A percentile compares a stretch with the other conserved stretches of the same genome.
Conservation (phyloP, 2,888 invertebrate species). For the Tinea semifulvella region DNA sequence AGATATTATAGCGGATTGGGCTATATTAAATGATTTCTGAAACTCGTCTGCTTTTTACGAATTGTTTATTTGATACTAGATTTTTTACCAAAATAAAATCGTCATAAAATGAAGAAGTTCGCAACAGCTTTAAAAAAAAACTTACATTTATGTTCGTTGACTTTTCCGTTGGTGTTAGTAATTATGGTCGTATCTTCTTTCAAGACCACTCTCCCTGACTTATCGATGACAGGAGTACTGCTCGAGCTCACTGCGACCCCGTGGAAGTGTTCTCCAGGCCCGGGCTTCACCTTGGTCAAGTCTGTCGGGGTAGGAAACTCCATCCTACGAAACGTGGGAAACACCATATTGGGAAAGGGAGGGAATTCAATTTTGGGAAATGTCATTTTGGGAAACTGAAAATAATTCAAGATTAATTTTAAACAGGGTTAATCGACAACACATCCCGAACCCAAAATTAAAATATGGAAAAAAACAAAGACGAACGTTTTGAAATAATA, state of each 20-base stretch:
- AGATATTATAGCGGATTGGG: no score
- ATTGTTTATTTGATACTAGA: no score
- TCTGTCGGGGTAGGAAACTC: conserved; percentile 23
- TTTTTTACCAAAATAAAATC: no score
- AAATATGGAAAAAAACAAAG: not conserved
- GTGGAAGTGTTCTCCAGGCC: conserved; percentile 25
- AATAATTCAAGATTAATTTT: conserved; percentile 15
- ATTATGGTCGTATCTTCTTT: conserved; percentile 26
- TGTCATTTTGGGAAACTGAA: conserved; percentile 19
- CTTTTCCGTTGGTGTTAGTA: conserved; percentile 27
- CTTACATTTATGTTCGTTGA: conserved; percentile 14
- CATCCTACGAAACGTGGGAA: not conserved
- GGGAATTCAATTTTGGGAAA: conserved; percentile 21
- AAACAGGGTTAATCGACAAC: not conserved
- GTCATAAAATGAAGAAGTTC: not conserved
- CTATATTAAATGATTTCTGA: no score
- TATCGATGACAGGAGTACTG: conserved; percentile 17
- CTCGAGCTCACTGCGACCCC: conserved; percentile 25
- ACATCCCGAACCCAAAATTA: not conserved
- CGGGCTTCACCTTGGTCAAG: conserved; percentile 24
- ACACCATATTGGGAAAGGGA: conserved; percentile 16
- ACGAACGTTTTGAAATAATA: not conserved
- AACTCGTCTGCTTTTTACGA: no score
- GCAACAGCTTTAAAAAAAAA: not conserved
- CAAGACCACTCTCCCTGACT: conserved; percentile 26